Evolutionary conservation across 2,797 vertebrate genomes (phyloP).

Genomic region (Scomberomorus guttatus): DNA sequence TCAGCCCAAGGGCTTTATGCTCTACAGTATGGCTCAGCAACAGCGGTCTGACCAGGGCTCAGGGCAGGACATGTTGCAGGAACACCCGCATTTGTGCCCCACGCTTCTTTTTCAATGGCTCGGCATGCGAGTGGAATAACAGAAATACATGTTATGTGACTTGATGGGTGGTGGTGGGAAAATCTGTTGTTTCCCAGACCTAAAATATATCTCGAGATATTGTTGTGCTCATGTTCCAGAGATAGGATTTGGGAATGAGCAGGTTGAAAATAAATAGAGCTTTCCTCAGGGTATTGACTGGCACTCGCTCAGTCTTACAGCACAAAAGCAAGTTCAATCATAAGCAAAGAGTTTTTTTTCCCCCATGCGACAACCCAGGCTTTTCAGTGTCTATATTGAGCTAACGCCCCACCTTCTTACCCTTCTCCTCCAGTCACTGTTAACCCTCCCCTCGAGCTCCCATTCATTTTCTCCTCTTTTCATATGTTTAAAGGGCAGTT

Average conservation of each 20-base stretch:
- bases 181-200: slow-evolving; percentile 25
- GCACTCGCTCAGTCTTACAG: slow-evolving; percentile 74
- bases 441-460: slow-evolving; percentile 49
- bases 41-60: slow-evolving; percentile 43
- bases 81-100: slow-evolving; percentile 63
- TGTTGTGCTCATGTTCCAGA: slow-evolving; percentile 49
- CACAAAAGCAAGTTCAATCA: slow-evolving; percentile 80
- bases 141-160: slow-evolving; percentile 20
- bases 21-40: slow-evolving; percentile 69
- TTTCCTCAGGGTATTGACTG: slow-evolving; percentile 82
- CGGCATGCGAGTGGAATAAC: slow-evolving; percentile 71
- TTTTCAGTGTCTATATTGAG: slow-evolving; percentile 78
- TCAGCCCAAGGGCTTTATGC: slow-evolving; percentile 78
- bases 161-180: slow-evolving; percentile 35
- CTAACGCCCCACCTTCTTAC: slow-evolving; percentile 56
- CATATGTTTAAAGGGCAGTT: slow-evolving; percentile 82
- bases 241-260: slow-evolving; percentile 52
- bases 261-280: slow-evolving; percentile 85
- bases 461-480: slow-evolving; percentile 72
- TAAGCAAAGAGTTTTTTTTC: slow-evolving; percentile 76
- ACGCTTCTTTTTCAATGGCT: slow-evolving; percentile 56
- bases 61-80: slow-evolving; percentile 46
- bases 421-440: slow-evolving; percentile 57
- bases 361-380: slow-evolving; percentile 67
- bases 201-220: slow-evolving; percentile 59